Conservation (phyloP, 2,888 invertebrate species). For the Lepidonotus clava region DNA sequence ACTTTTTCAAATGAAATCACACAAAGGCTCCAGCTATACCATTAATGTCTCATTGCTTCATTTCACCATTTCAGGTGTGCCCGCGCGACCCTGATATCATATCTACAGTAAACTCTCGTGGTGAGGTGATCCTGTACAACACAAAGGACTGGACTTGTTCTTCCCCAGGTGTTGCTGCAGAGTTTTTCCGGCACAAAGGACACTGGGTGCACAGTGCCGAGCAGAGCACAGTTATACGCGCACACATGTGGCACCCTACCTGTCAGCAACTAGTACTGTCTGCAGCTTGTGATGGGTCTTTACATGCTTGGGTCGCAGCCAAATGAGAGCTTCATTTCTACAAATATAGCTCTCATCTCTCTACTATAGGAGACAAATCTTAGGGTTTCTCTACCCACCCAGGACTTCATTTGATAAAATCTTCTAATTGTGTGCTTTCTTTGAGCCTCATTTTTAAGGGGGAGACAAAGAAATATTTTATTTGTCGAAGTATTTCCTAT, state of each 20-base stretch:
- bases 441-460: no score
- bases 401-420: no score
- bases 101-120: not conserved
- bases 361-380: no score
- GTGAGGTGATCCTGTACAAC: not conserved
- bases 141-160: not conserved
- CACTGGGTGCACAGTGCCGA: constrained; percentile 22
- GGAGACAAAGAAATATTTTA: no score
- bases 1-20: no score
- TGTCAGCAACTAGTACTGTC: not conserved
- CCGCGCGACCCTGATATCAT: not conserved
- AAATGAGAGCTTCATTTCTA: no score
- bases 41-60: not conserved
- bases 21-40: not conserved
- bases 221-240: not conserved
- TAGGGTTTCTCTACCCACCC: no score
- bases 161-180: not conserved
- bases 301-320: constrained; percentile 42
- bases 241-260: constrained; percentile 37
- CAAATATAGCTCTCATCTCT: no score
- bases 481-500: no score
- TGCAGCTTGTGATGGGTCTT: constrained; percentile 6
- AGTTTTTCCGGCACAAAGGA: constrained; percentile 15
- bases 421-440: no score
- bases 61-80: constrained; percentile 9